These are phyloP conservation scores for Megatriorchis doriae DNA, from an alignment of 2,113 vertebrate genomes.

Conservation along the genomic window DNA sequence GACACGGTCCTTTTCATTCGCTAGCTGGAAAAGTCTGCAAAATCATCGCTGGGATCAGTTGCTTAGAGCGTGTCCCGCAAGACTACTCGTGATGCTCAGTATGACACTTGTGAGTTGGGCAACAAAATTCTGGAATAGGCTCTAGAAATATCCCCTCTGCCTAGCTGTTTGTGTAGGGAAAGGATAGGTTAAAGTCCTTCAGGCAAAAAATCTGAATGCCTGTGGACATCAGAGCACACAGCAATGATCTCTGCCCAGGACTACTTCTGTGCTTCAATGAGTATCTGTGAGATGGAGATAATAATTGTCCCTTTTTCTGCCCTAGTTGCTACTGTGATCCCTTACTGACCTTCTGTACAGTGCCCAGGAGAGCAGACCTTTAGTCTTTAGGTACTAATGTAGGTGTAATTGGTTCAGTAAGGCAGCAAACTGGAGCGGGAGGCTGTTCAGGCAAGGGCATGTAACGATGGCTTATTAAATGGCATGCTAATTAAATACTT, in stretches of 20 bases:
- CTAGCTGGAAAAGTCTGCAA: background rate
- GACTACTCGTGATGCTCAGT: fast-evolving
- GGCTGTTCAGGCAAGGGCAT: background rate
- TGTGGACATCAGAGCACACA: background rate
- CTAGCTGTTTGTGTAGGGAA: background rate
- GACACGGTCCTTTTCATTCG: background rate
- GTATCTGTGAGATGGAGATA: background rate
- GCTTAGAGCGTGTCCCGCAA: fast-evolving
- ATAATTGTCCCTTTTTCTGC: background rate
- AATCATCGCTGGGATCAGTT: background rate
- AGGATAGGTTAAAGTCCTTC: background rate
- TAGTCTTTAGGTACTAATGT: background rate
- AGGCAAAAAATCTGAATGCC: background rate
- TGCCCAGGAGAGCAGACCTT: background rate
- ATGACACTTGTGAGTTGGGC: fast-evolving
- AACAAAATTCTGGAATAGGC: background rate
- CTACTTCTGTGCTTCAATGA: background rate
- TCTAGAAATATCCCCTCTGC: background rate
- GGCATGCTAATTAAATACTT: background rate
- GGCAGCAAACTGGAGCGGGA: background rate
- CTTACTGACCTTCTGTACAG: background rate
- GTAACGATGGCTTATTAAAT: background rate
- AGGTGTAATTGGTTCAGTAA: background rate
- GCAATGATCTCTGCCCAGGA: background rate
- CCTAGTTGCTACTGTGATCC: background rate